Evolutionary conservation across 2,797 vertebrate species (phyloP).

Genomic region (Phoeniculus purpureus): DNA sequence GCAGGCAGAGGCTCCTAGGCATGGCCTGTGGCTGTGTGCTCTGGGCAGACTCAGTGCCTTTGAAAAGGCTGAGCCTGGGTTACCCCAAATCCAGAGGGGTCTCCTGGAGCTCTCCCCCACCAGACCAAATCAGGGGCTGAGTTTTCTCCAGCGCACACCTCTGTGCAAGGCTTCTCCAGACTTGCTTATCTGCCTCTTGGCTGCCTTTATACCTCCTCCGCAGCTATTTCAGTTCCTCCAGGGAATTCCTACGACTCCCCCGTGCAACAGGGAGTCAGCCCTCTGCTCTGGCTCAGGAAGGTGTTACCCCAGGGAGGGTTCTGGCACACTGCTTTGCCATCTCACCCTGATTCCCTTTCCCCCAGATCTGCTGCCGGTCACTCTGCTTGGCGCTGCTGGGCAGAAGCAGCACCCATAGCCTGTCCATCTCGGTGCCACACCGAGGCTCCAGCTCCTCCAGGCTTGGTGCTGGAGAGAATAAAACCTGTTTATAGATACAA

Average conservation of each 20-base stretch:
- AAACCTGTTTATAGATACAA: neutral
- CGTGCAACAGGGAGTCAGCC: fast-evolving
- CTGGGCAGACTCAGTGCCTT: neutral
- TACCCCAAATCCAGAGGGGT: neutral
- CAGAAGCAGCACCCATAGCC: neutral
- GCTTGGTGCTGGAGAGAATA: neutral
- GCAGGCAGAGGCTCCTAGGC: neutral
- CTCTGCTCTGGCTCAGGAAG: neutral
- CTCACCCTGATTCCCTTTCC: neutral
- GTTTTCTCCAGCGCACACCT: neutral
- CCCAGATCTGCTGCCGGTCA: neutral
- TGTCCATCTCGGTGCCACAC: fast-evolving
- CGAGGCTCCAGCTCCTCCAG: neutral
- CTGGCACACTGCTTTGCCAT: neutral
- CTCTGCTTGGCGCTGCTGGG: neutral
- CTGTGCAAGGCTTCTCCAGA: neutral
- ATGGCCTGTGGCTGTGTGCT: neutral
- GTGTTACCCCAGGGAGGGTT: neutral
- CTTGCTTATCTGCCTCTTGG: neutral
- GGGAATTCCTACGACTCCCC: neutral
- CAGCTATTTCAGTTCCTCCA: neutral
- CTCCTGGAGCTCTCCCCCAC: neutral
- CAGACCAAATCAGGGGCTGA: neutral
- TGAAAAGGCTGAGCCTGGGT: neutral
- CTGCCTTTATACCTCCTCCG: neutral